phyloP scores from a whole-genome alignment of 2,113 vertebrate genomes.

The Scalopus aquaticus region DNA sequence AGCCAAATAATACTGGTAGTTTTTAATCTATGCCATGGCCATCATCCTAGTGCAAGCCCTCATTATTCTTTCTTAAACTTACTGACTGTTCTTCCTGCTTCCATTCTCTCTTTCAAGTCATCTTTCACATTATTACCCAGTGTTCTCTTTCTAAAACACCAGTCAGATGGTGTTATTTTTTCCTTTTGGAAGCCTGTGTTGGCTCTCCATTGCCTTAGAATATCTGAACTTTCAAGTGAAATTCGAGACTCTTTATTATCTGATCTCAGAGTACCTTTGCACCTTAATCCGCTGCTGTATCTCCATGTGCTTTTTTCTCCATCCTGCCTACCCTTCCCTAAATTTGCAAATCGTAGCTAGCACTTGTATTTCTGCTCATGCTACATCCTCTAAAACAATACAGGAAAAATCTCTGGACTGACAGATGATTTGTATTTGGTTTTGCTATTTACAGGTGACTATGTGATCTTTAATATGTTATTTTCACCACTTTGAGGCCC shows the following conservation, averaged over 20 bases:
- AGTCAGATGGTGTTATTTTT: not conserved
- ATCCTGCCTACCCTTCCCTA: constrained; percentile 17
- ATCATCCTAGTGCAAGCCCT: not conserved
- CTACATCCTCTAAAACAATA: constrained; percentile 17
- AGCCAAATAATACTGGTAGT: not conserved
- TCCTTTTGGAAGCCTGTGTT: constrained; percentile 11
- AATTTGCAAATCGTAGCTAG: constrained; percentile 9
- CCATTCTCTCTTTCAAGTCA: not conserved
- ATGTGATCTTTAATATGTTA: constrained; percentile 17
- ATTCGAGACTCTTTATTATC: not conserved
- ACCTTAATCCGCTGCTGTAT: not conserved
- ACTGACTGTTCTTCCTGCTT: not conserved
- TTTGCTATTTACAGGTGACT: constrained; percentile 31
- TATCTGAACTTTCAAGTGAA: constrained; percentile 2
- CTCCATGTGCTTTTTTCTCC: not conserved
- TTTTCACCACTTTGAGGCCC: constrained; percentile 44
- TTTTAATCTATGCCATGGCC: not conserved
- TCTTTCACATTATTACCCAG: constrained; percentile 22
- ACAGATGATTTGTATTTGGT: constrained; percentile 25
- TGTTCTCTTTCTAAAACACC: constrained; percentile 34
- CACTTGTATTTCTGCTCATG: not conserved
- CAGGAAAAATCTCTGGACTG: not conserved
- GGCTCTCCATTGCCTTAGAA: not conserved
- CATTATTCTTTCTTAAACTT: constrained; percentile 20
- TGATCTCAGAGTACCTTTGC: constrained; percentile 29